Evolutionary conservation across 1,140 invertebrate genomes (phyloP), one percentile per base, ranked within the genome.

Genomic region (Drosophila lacteicornis): DNA sequence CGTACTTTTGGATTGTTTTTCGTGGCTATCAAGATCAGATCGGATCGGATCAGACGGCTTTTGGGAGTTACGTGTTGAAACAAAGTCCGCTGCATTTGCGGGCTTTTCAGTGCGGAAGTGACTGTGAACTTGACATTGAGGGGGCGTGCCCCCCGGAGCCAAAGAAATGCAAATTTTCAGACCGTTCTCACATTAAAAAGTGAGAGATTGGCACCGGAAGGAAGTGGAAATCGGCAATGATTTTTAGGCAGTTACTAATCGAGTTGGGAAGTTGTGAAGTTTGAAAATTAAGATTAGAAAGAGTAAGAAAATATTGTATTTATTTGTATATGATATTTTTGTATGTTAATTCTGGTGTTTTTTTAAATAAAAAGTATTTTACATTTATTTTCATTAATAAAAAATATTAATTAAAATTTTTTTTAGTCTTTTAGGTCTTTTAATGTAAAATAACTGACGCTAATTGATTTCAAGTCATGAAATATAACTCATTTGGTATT

Each of bases 61-160:
- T n/a, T 43, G 67, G 67, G 30, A 73, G 46, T 73, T 59, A 60
- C 45, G 53, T 73, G 33, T 60, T 49, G 33, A 50, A 19, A 47
- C 33, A 22, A 46, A 59, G 36, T 68, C 77, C 42, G 22, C n/a
- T 73, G 69, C 67, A 73, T 33, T 43, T 73, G 59, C 15, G 9
- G 66, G 13, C 7, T 38, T 43, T 50, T 70, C 5, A 15, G 61
- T 49, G 61, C 82, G 81, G 76, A 84, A 80, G 70, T 75, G 58
- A 51, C 66, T 75, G 50, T 90, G 81, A 90, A 84, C 84, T 88
- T 88, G 84, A 88, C 84, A 83, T 87, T 87, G 84, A 50, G 51
- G 33, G 53, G 73, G 49, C 58, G 51, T 53, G 40, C 45, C 43
- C 56, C 42, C 19, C 19, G 27, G 9, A 33, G 47, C 19, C 50